A percentile compares a stretch with the other conserved stretches of the same genome.
Conservation (phyloP, 2,888 invertebrate genomes). For the Ischnura elegans region DNA sequence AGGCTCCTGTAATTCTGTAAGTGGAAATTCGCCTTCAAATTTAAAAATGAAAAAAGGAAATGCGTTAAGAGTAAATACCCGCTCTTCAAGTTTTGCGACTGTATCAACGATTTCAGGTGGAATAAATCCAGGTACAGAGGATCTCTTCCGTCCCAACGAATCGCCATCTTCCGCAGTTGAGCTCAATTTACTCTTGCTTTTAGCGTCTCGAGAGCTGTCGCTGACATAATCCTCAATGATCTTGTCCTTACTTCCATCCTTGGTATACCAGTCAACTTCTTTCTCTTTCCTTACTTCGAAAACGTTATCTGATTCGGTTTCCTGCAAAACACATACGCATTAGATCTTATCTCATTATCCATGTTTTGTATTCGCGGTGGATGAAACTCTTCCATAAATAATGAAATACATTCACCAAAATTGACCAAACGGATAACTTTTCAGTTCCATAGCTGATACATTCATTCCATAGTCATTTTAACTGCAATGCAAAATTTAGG, state of each 20-base stretch:
- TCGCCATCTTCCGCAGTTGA: neutral
- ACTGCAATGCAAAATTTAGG: no score
- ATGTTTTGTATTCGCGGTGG: no score
- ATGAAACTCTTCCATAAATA: no score
- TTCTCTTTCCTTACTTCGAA: neutral
- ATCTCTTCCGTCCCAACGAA: neutral
- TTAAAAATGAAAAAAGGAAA: no score
- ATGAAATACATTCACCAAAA: no score
- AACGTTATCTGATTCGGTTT: neutral
- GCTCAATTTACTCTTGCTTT: neutral
- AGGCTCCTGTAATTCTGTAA: no score
- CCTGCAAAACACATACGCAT: neutral
- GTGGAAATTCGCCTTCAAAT: no score
- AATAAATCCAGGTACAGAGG: neutral
- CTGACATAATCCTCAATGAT: neutral
- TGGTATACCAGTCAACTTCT: neutral
- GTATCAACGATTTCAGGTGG: neutral
- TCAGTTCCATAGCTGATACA: no score
- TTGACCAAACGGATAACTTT: no score
- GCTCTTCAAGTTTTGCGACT: neutral
- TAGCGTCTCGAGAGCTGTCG: neutral
- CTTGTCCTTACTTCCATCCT: neutral
- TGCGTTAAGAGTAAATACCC: neutral
- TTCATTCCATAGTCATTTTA: no score
- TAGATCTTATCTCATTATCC: no score